These are phyloP conservation scores for Eriosoma lanigerum DNA, from an alignment of 1,140 invertebrate genomes.

Conservation along the genomic window DNA sequence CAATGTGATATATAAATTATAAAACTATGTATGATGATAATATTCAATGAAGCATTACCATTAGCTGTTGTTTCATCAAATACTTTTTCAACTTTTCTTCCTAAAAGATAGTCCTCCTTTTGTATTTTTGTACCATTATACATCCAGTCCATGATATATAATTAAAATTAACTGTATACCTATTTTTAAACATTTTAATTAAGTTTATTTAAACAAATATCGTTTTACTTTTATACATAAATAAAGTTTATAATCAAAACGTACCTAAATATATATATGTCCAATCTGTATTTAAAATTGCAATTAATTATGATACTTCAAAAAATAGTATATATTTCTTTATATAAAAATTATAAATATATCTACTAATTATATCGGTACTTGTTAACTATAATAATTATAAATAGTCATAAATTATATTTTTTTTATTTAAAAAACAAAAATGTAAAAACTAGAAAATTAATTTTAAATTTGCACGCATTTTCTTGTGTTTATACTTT, in stretches of 20 bases:
- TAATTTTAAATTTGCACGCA: neutral
- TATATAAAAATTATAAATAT: neutral
- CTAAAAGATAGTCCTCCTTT: slow-evolving; percentile 87
- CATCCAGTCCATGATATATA: slow-evolving; percentile 78
- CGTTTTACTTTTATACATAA: neutral
- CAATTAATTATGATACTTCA: too few relatives aligned
- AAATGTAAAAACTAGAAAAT: neutral
- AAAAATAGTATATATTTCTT: too few relatives aligned
- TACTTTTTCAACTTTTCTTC: slow-evolving; percentile 81
- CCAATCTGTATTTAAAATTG: too few relatives aligned
- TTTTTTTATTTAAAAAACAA: too few relatives aligned
- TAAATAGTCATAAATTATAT: too few relatives aligned
- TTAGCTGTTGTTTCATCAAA: slow-evolving; percentile 70
- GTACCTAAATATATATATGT: neutral
- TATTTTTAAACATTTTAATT: neutral
- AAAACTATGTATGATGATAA: too few relatives aligned
- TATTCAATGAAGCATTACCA: slow-evolving; percentile 54
- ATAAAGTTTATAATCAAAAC: neutral
- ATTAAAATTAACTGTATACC: neutral
- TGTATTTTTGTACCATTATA: slow-evolving; percentile 82
- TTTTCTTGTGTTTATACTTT: neutral
- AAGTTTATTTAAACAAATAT: neutral
- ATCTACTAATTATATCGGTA: neutral
- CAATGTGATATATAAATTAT: too few relatives aligned
- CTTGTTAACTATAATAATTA: neutral